Evolutionary conservation across 1,140 invertebrate genomes (phyloP).

Genomic region (Bombus cullumanus): DNA sequence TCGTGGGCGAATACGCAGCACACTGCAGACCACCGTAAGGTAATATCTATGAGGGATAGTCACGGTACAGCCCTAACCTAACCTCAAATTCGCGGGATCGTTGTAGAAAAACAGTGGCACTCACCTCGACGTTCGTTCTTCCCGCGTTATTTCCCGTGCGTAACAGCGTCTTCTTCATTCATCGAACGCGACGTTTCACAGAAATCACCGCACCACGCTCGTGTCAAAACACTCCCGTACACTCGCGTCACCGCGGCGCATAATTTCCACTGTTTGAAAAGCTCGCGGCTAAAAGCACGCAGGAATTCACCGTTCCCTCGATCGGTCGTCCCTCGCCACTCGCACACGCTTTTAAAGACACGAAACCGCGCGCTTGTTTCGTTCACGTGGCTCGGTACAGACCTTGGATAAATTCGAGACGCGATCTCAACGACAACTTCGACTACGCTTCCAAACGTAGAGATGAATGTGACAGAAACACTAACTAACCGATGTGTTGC

Average conservation of each 20-base stretch:
- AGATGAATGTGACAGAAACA: slow-evolving; percentile 66
- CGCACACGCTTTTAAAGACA: background rate
- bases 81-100: slow-evolving; percentile 43
- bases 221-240: slow-evolving; percentile 57
- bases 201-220: slow-evolving; percentile 21
- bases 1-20: slow-evolving; percentile 9
- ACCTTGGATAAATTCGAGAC: slow-evolving; percentile 16
- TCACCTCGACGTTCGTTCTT: slow-evolving; percentile 53
- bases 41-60: background rate
- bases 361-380: background rate
- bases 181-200: slow-evolving; percentile 33
- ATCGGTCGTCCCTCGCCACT: background rate
- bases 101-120: slow-evolving; percentile 44
- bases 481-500: slow-evolving; percentile 70
- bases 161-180: slow-evolving; percentile 40
- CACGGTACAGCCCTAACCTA: slow-evolving; percentile 44
- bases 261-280: slow-evolving; percentile 52
- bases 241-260: slow-evolving; percentile 43
- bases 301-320: background rate
- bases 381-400: background rate
- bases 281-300: slow-evolving; percentile 28
- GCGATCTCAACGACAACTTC: background rate
- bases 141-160: slow-evolving; percentile 1
- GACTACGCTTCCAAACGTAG: slow-evolving; percentile 32
- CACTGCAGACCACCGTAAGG: background rate